A percentile compares a stretch with the other conserved stretches of the same genome.
Evolutionary conservation across 2,113 vertebrate species (phyloP).

Genomic region (Rhinopomastus cyanomelas): DNA sequence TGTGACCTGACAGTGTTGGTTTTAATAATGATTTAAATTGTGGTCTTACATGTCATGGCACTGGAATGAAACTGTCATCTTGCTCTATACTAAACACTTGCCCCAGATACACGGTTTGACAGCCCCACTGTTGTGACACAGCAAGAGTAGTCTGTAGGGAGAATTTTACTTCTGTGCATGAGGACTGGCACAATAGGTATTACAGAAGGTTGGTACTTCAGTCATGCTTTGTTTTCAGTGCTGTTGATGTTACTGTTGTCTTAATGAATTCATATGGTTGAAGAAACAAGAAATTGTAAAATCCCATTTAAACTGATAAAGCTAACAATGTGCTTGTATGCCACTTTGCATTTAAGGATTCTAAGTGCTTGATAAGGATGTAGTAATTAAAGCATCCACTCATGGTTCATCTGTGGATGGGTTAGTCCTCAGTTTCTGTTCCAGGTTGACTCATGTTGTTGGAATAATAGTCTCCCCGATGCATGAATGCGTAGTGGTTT

Average conservation of each 20-base stretch:
- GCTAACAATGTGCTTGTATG: not conserved
- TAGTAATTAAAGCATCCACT: not conserved
- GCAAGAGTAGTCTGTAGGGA: not conserved
- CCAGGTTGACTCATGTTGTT: not conserved
- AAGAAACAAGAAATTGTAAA: not conserved
- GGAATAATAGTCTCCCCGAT: not conserved
- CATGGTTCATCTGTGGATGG: not conserved
- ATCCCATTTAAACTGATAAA: not conserved
- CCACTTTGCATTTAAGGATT: not conserved
- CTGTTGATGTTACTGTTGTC: not conserved
- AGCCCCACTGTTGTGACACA: not conserved
- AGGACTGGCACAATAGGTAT: not conserved
- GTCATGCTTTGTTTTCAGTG: not conserved
- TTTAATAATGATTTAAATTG: not conserved
- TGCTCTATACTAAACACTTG: not conserved
- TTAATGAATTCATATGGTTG: not conserved
- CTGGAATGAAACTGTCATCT: not conserved
- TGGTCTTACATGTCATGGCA: not conserved
- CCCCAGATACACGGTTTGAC: not conserved
- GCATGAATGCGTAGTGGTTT: not conserved
- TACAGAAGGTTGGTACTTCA: not conserved
- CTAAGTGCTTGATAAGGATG: not conserved
- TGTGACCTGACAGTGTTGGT: not conserved
- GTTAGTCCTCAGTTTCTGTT: not conserved
- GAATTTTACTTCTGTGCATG: rapidly evolving